phyloP scores from a whole-genome alignment of 2,888 invertebrate species.

The Protula sp. region DNA sequence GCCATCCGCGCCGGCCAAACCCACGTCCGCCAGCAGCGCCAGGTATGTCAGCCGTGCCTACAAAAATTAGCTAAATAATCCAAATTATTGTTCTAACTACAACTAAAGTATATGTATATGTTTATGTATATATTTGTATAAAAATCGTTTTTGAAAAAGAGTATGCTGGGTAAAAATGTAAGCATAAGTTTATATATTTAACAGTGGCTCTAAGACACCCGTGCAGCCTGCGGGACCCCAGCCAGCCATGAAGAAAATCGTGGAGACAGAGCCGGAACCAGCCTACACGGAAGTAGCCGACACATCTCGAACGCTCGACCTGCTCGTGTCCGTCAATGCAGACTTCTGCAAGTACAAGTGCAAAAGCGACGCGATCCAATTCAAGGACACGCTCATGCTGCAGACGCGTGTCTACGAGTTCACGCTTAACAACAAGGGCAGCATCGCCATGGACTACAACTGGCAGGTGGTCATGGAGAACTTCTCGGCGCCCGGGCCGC shows the following conservation, averaged over 20 bases:
- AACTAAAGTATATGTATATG: no score
- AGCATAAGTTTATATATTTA: no score
- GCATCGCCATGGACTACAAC: conserved; percentile 45
- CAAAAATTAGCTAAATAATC: no score
- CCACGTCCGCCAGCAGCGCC: background rate
- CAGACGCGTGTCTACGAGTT: conserved; percentile 52
- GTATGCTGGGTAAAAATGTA: no score
- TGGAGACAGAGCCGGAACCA: conserved; percentile 52
- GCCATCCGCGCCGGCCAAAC: conserved; percentile 10
- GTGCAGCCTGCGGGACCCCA: conserved; percentile 5
- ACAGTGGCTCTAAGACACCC: background rate
- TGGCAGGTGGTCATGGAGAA: conserved; percentile 52
- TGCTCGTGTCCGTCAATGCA: conserved; percentile 45
- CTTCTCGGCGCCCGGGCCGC: conserved; percentile 25
- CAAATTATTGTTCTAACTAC: no score
- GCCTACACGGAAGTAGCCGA: conserved; percentile 41
- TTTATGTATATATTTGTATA: no score
- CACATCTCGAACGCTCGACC: conserved; percentile 37
- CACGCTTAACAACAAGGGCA: conserved; percentile 42
- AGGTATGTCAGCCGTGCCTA: background rate
- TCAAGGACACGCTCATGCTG: conserved; percentile 53
- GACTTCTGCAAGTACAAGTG: conserved; percentile 49
- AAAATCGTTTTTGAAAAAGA: no score
- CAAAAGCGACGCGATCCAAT: conserved; percentile 41
- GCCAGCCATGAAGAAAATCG: conserved; percentile 49